phyloP scores from a whole-genome alignment of 2,888 invertebrate species.

The Neria commutata region DNA sequence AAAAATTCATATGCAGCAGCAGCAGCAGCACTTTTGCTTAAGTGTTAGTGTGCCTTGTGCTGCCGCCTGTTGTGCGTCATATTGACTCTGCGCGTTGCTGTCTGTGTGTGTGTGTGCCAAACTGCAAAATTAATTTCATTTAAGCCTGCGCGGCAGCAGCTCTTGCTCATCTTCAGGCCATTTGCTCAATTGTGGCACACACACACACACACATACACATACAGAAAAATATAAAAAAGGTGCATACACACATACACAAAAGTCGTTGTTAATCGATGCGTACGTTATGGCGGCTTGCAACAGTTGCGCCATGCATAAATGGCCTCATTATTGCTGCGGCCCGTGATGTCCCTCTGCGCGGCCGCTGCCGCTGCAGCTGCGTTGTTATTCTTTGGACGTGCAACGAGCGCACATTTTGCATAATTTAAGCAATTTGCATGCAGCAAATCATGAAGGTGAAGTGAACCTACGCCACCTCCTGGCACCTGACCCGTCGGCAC shows the following conservation, averaged over 20 bases:
- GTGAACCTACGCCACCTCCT: no score
- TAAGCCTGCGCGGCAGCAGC: conserved; percentile 1
- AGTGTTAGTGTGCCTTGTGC: not conserved
- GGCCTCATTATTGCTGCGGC: conserved; percentile 17
- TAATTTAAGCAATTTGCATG: conserved; percentile 52
- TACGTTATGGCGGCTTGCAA: not conserved
- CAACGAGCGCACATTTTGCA: conserved; percentile 49
- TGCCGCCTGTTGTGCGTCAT: not conserved
- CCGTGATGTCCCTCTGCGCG: conserved; percentile 4
- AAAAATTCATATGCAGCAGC: conserved; percentile 21
- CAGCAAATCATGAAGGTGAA: conserved; percentile 19
- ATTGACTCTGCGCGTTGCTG: not conserved
- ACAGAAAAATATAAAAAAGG: not conserved
- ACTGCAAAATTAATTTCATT: conserved; percentile 11
- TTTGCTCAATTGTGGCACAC: not conserved
- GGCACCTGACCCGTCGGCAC: no score
- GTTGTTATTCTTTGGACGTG: not conserved
- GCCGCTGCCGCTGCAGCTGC: not conserved
- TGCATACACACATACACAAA: no score
- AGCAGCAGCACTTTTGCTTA: conserved; percentile 8
- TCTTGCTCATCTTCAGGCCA: not conserved
- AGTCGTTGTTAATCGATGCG: not conserved
- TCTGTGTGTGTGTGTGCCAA: not conserved
- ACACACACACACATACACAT: not conserved
- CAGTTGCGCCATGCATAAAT: not conserved